Evolutionary conservation across 1,140 invertebrate species (phyloP).

Genomic region (Daktulosphaira vitifoliae): DNA sequence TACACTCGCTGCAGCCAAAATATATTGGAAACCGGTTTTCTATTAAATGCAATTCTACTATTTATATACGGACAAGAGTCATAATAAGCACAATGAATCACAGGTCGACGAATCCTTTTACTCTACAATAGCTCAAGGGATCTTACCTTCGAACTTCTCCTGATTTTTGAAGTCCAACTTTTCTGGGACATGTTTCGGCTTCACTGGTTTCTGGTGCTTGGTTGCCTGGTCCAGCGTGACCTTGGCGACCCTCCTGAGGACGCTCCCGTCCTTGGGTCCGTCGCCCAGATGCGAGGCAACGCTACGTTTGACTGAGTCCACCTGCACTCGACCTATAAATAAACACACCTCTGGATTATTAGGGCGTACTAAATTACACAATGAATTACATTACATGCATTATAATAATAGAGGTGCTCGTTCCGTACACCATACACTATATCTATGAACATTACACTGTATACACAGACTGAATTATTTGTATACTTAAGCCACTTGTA

Average conservation of each 20-base stretch:
- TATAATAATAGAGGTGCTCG: no score
- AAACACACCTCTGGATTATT: neutral
- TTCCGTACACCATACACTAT: no score
- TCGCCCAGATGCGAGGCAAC: constrained; percentile 36
- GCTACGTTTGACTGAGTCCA: constrained; percentile 4
- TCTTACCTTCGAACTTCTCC: constrained; percentile 81
- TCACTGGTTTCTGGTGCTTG: constrained; percentile 51
- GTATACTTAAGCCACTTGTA: no score
- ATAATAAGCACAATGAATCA: no score
- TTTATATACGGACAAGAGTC: no score
- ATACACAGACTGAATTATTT: no score
- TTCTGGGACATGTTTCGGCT: constrained; percentile 68
- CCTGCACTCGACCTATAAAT: constrained; percentile 13
- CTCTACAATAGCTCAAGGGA: no score
- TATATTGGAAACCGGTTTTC: constrained; percentile 23
- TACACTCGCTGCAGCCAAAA: neutral
- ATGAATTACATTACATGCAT: no score
- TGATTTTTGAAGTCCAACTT: constrained; percentile 73
- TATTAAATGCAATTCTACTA: constrained; percentile 25
- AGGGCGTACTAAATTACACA: no score
- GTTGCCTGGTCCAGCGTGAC: constrained; percentile 62
- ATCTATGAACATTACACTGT: no score
- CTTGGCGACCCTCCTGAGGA: constrained; percentile 72
- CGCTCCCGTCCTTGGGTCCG: constrained; percentile 52
- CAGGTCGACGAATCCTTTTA: no score